Evolutionary conservation across 2,113 vertebrate species (phyloP).

Genomic region (Sylvilagus bachmani): DNA sequence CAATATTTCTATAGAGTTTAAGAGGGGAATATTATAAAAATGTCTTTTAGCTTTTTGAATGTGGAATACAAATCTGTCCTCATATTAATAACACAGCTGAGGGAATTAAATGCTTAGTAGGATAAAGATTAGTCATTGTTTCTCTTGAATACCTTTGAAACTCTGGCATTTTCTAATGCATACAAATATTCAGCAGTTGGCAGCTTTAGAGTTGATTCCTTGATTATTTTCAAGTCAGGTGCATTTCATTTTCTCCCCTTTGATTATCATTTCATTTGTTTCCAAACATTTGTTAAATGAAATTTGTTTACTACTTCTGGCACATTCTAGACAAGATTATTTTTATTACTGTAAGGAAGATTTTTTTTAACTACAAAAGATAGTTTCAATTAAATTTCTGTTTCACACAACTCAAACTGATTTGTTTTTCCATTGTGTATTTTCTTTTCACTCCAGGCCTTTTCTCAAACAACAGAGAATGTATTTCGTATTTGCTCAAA

Average conservation of each 20-base stretch:
- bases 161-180: slow-evolving; percentile 48
- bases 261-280: slow-evolving; percentile 52
- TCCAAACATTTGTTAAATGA: slow-evolving; percentile 61
- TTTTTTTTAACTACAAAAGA: slow-evolving; percentile 61
- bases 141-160: slow-evolving; percentile 61
- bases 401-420: slow-evolving; percentile 54
- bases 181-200: slow-evolving; percentile 50
- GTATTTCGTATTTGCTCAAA: slow-evolving; percentile 98
- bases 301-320: slow-evolving; percentile 57
- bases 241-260: slow-evolving; percentile 33
- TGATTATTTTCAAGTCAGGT: slow-evolving; percentile 60
- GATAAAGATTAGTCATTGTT: slow-evolving; percentile 59
- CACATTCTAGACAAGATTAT: slow-evolving; percentile 42
- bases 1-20: neutral
- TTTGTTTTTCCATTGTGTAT: slow-evolving; percentile 68
- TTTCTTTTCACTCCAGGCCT: slow-evolving; percentile 91
- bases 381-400: slow-evolving; percentile 51
- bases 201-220: slow-evolving; percentile 58
- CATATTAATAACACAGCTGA: slow-evolving; percentile 54
- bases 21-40: neutral
- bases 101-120: slow-evolving; percentile 53
- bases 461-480: slow-evolving; percentile 97
- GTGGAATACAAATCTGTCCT: slow-evolving; percentile 17
- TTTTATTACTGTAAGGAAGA: slow-evolving; percentile 60
- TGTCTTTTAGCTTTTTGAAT: slow-evolving; percentile 39